Evolutionary conservation across 2,797 vertebrate species (phyloP).

Genomic region (Parauchenoglanis punctatus): DNA sequence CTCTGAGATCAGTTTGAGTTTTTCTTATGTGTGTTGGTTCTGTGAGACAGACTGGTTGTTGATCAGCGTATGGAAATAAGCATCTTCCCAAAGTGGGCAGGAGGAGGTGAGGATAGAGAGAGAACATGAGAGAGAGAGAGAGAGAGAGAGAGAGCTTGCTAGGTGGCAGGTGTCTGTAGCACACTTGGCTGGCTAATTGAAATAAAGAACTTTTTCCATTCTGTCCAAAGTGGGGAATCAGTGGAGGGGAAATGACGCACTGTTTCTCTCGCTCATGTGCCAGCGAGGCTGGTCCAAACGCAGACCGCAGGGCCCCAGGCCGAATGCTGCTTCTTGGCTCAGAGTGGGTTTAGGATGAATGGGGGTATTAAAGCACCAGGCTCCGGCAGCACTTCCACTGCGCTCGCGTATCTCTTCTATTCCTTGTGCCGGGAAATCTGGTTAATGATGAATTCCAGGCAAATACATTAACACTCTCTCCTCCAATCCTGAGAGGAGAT

Average conservation of each 20-base stretch:
- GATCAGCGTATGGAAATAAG: constrained; percentile 28
- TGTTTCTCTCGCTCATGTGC: constrained; percentile 50
- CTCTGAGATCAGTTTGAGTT: constrained; percentile 34
- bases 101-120: constrained; percentile 16
- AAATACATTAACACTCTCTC: constrained; percentile 54
- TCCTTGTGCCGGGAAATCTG: constrained; percentile 44
- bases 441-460: constrained; percentile 52
- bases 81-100: constrained; percentile 14
- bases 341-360: constrained; percentile 56
- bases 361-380: constrained; percentile 57
- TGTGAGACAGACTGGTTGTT: neutral
- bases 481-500: constrained; percentile 45
- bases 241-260: constrained; percentile 58
- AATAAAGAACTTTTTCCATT: constrained; percentile 57
- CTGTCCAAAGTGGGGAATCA: constrained; percentile 51
- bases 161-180: constrained; percentile 57
- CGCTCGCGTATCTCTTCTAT: constrained; percentile 46
- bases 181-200: constrained; percentile 63
- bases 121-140: constrained; percentile 12
- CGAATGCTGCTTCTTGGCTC: constrained; percentile 62
- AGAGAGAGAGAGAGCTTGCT: constrained; percentile 17
- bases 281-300: constrained; percentile 50
- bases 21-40: neutral
- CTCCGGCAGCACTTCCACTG: constrained; percentile 53
- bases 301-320: constrained; percentile 56